These are phyloP conservation scores for Melanogrammus aeglefinus DNA, from an alignment of 2,797 vertebrate genomes.

Conservation along the genomic window DNA sequence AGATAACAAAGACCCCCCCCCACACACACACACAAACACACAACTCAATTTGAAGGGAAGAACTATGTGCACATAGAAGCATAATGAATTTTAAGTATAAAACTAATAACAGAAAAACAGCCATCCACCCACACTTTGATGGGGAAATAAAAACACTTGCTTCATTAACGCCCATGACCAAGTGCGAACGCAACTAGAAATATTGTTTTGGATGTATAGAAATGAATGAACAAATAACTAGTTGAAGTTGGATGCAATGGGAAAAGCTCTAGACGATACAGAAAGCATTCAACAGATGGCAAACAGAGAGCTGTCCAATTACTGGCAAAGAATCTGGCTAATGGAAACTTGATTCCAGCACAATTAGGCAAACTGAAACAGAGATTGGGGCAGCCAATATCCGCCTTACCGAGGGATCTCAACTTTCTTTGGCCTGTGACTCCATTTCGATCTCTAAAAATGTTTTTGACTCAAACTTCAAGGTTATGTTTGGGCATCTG, in stretches of 20 bases:
- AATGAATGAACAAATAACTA: not conserved
- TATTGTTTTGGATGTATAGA: not conserved
- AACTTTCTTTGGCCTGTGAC: no score
- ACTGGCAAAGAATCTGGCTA: conserved; percentile 21
- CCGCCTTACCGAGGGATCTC: not conserved
- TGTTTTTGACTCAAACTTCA: no score
- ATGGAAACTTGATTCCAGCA: conserved; percentile 5
- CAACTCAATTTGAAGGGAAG: not conserved
- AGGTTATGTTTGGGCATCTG: no score
- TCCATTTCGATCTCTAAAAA: no score
- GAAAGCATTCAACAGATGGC: conserved; percentile 22
- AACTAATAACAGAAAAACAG: not conserved
- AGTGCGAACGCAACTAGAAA: not conserved
- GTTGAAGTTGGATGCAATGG: conserved; percentile 12
- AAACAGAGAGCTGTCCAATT: conserved; percentile 38
- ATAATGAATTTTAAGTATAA: not conserved
- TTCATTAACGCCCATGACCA: no score
- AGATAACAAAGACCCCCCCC: no score
- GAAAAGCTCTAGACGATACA: conserved; percentile 18
- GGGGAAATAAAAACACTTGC: no score
- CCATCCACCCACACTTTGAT: not conserved
- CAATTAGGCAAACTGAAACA: conserved; percentile 8
- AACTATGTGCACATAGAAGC: not conserved
- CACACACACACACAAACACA: not conserved
- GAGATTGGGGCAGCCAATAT: conserved; percentile 18